Conservation (phyloP, 2,113 vertebrate species). For the Anthoscopus minutus region DNA sequence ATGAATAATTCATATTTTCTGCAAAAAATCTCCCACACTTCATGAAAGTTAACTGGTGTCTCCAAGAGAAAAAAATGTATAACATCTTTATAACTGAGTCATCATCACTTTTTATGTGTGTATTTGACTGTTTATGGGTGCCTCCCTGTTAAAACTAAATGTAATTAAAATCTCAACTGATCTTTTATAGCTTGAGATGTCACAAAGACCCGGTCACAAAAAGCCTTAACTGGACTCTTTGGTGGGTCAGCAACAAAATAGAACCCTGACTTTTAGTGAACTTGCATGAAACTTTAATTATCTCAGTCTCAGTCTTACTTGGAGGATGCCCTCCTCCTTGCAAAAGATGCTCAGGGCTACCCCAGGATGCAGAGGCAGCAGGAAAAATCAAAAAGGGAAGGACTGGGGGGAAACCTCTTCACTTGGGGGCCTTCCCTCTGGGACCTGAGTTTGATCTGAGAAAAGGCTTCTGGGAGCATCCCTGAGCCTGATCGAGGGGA, state of each 20-base stretch:
- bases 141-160: background rate
- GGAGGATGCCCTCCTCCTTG: background rate
- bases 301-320: background rate
- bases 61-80: slow-evolving; percentile 17
- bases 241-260: background rate
- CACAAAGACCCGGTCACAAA: background rate
- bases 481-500: background rate
- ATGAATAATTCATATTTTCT: slow-evolving; percentile 60
- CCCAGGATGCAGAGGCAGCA: background rate
- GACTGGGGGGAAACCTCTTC: background rate
- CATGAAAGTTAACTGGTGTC: background rate
- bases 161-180: background rate
- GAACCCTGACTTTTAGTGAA: background rate
- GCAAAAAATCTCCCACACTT: background rate
- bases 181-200: background rate
- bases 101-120: background rate
- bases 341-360: background rate
- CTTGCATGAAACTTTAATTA: background rate
- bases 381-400: background rate
- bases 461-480: background rate
- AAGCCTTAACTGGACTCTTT: background rate
- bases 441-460: background rate
- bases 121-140: slow-evolving; percentile 14
- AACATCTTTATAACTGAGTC: background rate
- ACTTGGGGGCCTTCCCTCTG: background rate